Evolutionary conservation across 2,113 vertebrate species (phyloP).

Genomic region (Cygnus atratus): DNA sequence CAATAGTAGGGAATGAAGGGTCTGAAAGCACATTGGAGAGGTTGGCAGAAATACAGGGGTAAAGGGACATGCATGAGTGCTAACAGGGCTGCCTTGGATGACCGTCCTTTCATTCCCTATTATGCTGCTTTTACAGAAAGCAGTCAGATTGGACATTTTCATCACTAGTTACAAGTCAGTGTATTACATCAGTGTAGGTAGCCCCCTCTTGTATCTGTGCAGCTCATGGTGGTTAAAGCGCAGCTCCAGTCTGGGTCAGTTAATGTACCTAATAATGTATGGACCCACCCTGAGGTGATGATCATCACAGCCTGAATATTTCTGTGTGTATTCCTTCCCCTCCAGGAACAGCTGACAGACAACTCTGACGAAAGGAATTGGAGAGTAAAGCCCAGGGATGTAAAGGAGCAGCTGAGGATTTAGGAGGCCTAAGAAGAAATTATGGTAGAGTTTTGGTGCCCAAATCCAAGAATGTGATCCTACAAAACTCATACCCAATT

Average conservation of each 20-base stretch:
- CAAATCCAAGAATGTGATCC: background rate
- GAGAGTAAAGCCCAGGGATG: background rate
- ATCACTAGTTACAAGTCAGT: background rate
- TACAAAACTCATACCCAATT: background rate
- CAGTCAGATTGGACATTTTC: background rate
- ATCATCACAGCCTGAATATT: background rate
- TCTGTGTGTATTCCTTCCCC: background rate
- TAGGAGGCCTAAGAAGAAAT: background rate
- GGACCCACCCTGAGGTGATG: background rate
- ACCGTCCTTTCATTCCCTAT: background rate
- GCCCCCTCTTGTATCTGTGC: background rate
- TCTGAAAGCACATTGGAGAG: background rate
- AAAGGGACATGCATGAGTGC: background rate
- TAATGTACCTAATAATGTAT: background rate
- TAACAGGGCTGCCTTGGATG: background rate
- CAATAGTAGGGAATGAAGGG: background rate
- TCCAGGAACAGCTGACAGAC: background rate
- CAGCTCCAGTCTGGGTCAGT: background rate
- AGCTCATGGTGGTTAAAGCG: background rate
- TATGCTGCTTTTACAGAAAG: background rate
- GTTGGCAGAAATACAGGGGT: background rate
- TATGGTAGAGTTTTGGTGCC: background rate
- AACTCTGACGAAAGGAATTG: rapidly evolving
- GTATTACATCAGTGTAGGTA: background rate
- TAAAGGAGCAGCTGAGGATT: background rate